Base-by-base conservation (phyloP, 2,888 invertebrate species). In the Andrena haemorrhoa region DNA sequence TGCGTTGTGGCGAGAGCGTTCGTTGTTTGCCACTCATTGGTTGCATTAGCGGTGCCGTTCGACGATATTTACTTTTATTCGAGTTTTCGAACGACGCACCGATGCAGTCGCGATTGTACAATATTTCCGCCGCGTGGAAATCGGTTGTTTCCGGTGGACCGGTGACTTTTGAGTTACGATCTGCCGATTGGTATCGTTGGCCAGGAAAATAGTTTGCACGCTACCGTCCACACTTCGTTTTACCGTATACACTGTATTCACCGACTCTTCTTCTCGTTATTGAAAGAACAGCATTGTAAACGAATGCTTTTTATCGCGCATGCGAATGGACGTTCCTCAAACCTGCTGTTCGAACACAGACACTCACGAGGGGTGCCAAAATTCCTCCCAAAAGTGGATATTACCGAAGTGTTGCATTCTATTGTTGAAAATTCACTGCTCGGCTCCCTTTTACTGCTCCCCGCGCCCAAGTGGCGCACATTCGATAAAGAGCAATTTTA, bases 41-140 rank as follows among this genome's bases (percentile, higher is more conserved):
- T 68, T 12, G 49, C 58, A 47, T 63, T 71, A 31, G 70, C 31
- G 16, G 4, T n/a, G 64, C 31, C 16, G 20, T 51, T 63, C 63
- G 10, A 23, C 51, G 63, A 72, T 72, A 63, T 72, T 72, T 72
- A 69, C 29, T 75, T 60, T 75, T 66, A 66, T 66, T 58, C 47
- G 65, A 56, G 58, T 58, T 47, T 41, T 26, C 29, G 23, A 47
- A 66, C 20, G 26, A 49, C 16, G 33, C 29, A 23, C 33, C 33
- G 23, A 41, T 35, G 56, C 47, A 33, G 23, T 58, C 47, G 47
- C 16, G 65, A 56, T 56, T 56, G 56, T 20, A 41, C 41, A 41
- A 12, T 35, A 29, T 58, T 58, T 23, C 29, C n/a, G 29, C 12
- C 5, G 29, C n/a, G 49, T 58, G 47, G 26, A 16, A 60, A 74